phyloP scores from a whole-genome alignment of 2,113 vertebrate species.

The Indicator indicator region DNA sequence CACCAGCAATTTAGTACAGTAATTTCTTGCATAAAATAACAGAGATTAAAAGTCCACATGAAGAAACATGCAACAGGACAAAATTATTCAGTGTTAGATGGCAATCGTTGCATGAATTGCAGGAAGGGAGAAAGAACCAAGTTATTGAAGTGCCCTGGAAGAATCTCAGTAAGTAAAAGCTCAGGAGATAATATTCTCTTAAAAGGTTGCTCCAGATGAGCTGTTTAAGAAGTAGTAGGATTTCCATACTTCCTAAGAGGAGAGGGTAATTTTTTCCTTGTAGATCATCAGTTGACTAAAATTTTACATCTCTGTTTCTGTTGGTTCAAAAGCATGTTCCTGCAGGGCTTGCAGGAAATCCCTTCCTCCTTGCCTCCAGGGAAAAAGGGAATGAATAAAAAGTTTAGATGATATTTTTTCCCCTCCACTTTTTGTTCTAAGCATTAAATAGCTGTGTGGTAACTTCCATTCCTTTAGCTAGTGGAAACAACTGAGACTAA shows the following conservation, averaged over 20 bases:
- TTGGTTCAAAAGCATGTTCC: background rate
- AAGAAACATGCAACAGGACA: background rate
- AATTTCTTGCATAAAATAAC: slow-evolving; percentile 6
- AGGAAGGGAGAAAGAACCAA: background rate
- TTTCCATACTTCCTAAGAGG: background rate
- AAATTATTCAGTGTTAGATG: slow-evolving; percentile 3
- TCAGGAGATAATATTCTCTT: background rate
- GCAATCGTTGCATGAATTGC: background rate
- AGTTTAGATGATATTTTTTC: background rate
- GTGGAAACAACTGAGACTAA: background rate
- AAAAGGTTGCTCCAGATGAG: background rate
- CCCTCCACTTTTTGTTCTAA: background rate
- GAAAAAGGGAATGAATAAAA: background rate
- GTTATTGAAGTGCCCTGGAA: background rate
- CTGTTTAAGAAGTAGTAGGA: background rate
- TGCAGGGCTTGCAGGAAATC: background rate
- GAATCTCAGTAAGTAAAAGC: background rate
- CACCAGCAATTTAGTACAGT: background rate
- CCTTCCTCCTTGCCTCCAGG: background rate
- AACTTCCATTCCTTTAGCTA: background rate
- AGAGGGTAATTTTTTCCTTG: background rate
- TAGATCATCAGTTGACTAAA: background rate
- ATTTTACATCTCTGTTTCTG: background rate
- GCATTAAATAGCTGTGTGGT: background rate
- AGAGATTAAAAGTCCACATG: background rate